Evolutionary conservation across 2,888 invertebrate genomes (phyloP).

Genomic region (Ctena decussata): DNA sequence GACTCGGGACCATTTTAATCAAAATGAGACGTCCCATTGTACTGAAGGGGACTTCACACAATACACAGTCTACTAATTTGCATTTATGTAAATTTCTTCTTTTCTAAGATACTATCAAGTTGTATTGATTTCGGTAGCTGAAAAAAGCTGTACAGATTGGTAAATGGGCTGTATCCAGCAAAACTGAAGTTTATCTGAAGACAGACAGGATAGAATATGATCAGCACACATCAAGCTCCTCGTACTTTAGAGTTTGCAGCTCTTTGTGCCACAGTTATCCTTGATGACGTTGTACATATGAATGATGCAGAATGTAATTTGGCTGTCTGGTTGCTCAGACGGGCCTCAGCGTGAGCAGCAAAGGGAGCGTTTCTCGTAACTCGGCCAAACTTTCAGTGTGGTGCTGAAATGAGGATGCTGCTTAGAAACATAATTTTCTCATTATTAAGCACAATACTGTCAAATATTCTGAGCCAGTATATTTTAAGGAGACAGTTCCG

Average conservation of each 20-base stretch:
- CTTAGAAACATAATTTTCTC: conserved; percentile 1
- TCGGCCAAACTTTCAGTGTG: not conserved
- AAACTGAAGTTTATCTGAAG: too few species aligned
- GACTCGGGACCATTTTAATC: conserved; percentile 15
- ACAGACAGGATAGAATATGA: too few species aligned
- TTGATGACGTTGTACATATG: too few species aligned
- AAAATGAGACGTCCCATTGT: conserved; percentile 29
- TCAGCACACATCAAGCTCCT: too few species aligned
- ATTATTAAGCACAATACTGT: not conserved
- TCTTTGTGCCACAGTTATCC: too few species aligned
- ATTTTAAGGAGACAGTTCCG: not conserved
- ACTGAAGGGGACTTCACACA: conserved; percentile 4
- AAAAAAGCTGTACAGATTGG: conserved; percentile 18
- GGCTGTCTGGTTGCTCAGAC: too few species aligned
- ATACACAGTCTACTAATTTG: conserved; percentile 52
- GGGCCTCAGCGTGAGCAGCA: too few species aligned
- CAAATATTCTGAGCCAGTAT: not conserved
- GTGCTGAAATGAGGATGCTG: not conserved
- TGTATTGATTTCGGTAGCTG: conserved; percentile 44
- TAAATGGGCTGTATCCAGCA: not conserved
- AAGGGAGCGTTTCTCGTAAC: too few species aligned
- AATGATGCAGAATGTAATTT: too few species aligned
- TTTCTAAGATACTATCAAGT: conserved; percentile 62
- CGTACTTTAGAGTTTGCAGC: too few species aligned
- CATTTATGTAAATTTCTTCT: conserved; percentile 66